Conservation (phyloP, 2,113 vertebrate genomes). For the Otolemur garnettii region DNA sequence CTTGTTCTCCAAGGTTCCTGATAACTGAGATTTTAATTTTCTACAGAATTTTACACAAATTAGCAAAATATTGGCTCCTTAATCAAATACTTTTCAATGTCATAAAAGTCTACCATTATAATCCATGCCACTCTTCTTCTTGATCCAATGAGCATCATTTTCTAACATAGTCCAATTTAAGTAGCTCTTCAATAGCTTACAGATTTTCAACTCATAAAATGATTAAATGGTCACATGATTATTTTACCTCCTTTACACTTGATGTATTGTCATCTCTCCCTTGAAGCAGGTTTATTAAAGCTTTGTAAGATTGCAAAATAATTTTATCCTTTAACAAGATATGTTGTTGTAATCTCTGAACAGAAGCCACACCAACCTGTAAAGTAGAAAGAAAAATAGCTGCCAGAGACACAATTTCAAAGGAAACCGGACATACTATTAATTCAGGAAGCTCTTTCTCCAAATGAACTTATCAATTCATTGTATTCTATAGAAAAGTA, state of each 20-base stretch:
- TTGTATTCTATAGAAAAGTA: slow-evolving; percentile 54
- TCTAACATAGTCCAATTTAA: slow-evolving; percentile 63
- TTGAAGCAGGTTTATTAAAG: slow-evolving; percentile 88
- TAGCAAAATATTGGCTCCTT: slow-evolving; percentile 58
- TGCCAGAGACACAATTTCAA: slow-evolving; percentile 43
- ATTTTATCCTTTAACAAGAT: slow-evolving; percentile 90
- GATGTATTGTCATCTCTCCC: slow-evolving; percentile 84
- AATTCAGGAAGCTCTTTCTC: slow-evolving; percentile 52
- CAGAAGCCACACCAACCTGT: slow-evolving; percentile 88
- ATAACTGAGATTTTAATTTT: slow-evolving; percentile 56
- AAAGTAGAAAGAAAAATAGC: slow-evolving; percentile 73
- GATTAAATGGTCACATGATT: slow-evolving; percentile 59
- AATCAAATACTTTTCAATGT: slow-evolving; percentile 62
- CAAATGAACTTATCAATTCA: slow-evolving; percentile 49
- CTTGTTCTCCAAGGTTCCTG: slow-evolving; percentile 23
- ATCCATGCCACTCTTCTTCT: slow-evolving; percentile 47
- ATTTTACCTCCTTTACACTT: slow-evolving; percentile 90
- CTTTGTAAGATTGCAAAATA: slow-evolving; percentile 89
- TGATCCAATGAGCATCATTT: slow-evolving; percentile 58
- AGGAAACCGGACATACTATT: slow-evolving; percentile 35
- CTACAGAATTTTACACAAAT: slow-evolving; percentile 35
- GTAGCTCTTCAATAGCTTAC: neutral
- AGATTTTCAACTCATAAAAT: slow-evolving; percentile 58
- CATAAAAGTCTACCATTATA: slow-evolving; percentile 44
- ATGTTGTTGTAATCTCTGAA: slow-evolving; percentile 91